Evolutionary conservation across 2,797 vertebrate genomes (phyloP).

Genomic region (Martes flavigula): DNA sequence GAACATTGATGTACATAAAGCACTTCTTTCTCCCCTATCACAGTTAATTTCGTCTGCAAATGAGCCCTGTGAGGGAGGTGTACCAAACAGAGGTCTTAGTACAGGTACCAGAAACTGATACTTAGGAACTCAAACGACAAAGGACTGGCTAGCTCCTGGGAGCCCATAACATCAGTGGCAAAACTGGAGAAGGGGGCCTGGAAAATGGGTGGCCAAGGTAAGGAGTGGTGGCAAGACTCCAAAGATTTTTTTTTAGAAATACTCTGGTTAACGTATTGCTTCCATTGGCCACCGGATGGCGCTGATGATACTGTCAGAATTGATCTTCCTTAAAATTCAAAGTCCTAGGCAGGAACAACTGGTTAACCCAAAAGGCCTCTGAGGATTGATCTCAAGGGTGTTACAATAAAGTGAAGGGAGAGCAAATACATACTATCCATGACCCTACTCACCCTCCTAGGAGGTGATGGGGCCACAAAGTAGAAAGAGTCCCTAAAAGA

Average conservation of each 20-base stretch:
- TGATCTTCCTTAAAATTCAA: background rate
- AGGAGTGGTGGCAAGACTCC: accelerated
- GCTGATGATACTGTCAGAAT: background rate
- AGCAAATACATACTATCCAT: background rate
- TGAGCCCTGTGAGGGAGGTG: background rate
- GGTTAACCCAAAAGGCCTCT: background rate
- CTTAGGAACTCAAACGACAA: background rate
- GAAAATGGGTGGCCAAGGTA: background rate
- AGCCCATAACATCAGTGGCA: background rate
- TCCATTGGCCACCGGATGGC: background rate
- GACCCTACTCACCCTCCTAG: no score
- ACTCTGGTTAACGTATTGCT: background rate
- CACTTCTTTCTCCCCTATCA: background rate
- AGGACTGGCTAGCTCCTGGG: background rate
- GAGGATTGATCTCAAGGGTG: background rate
- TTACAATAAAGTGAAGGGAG: background rate
- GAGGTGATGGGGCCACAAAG: background rate
- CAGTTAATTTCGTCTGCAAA: background rate
- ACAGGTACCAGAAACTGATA: background rate
- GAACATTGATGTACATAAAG: background rate
- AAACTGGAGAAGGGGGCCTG: background rate
- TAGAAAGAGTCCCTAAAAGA: background rate
- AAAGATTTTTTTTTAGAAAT: background rate
- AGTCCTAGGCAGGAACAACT: background rate
- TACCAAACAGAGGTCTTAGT: background rate